Evolutionary conservation across 1,140 invertebrate genomes (phyloP), one percentile per base, ranked within the genome.

Genomic region (Tetragonula clypearis): DNA sequence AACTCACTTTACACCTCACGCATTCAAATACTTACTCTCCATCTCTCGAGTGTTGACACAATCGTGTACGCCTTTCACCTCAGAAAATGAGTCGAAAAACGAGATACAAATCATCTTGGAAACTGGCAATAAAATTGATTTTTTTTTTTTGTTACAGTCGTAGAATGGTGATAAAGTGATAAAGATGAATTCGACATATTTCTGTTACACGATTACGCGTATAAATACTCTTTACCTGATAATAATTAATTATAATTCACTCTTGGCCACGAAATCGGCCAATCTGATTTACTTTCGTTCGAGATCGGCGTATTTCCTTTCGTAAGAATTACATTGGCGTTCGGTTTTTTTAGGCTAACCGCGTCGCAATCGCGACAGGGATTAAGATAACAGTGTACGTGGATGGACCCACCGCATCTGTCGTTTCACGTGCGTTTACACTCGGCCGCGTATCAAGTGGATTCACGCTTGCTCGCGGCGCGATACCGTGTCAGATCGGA

Each of bases 331-430:
- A 15, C 14, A 30, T 2, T 15, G 19, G 62, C 14, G 11, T 11
- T 21, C 23, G n/a, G 9, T 4, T 12, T 62, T 21, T 78, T 49
- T 21, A 8, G 21, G 21, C 14, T 17, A 41, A 15, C 15, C 21
- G 75, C 55, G 55, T 79, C 77, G 77, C 53, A 30, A 55, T 68
- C 62, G 17, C 19, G 26, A 30, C 14, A 12, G 6, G 62, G 77
- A 79, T 79, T 79, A 68, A 56, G 77, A 79, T 79, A 79, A 68
- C n/a, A 30, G 35, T 3, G 8, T 73, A 81, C 79, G 68, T 81
- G 79, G 79, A 56, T 65, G 79, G 71, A 74, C 26, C 79, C 41
- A 49, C 4, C 35, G 35, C 60, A 35, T 49, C 56, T 49, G 53
- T 26, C 66, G 30, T 19, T 35, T 60, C 41, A 49, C 6, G 41